Evolutionary conservation across 2,113 vertebrate genomes (phyloP), one percentile per base, ranked within the genome.

Genomic region (Hippolais icterina): DNA sequence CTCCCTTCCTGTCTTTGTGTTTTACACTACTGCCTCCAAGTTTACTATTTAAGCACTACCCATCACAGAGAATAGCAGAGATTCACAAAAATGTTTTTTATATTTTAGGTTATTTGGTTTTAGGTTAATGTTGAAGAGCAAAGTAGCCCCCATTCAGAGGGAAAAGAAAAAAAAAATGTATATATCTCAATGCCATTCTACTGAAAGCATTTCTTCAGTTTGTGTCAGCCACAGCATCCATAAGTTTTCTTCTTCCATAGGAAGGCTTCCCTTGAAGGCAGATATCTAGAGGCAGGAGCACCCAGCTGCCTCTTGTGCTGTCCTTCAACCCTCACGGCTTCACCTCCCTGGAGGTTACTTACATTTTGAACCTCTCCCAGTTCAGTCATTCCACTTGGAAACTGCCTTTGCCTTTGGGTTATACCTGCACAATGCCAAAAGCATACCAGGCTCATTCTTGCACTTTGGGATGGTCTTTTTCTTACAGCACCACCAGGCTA

Each of bases 331-430:
- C 28, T 76, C 35, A 19, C 39, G 71, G 61, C 66, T n/a, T 91
- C 57, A 79, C 56, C 16, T 75, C 57, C 75, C 31, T 49, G 57
- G 57, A 69, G 61, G 61, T 66, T 84, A 46, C 53, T 53, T 49
- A 5, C 22, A 27, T 79, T 94, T 78, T 10, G 2, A 93, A 76
- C 50, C 49, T 75, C 28, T 94, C 74, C 74, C 46, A 37, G 41
- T 60, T 89, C 87, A 71, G 52, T 71, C 44, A 84, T 84, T 92
- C 59, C 54, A 31, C 27, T 46, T 74, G 61, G 61, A 89, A 92
- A 65, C 70, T 64, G 35, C 27, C 84, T 89, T 87, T 87, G 72
- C 72, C 72, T 93, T 81, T 89, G 53, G n/a, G 53, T 85, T 81
- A 19, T 50, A 54, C 44, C 60, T 71, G 33, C 37, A 31, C 22